Conservation (phyloP, 2,888 invertebrate species). For the Coremacera marginata region DNA sequence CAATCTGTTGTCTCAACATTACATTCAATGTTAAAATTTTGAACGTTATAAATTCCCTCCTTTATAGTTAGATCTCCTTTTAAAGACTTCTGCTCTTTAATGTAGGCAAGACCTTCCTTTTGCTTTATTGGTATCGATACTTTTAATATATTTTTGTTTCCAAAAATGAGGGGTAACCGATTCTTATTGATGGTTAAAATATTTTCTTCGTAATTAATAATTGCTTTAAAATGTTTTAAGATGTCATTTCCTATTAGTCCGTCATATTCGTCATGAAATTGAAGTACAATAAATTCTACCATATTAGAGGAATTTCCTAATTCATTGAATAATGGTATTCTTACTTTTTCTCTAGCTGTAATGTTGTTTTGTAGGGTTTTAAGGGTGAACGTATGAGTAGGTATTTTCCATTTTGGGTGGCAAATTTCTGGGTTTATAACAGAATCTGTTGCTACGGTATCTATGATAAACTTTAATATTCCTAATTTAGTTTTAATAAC, state of each 20-base stretch:
- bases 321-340: constrained; percentile 34
- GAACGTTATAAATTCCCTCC: neutral
- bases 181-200: constrained; percentile 5
- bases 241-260: constrained; percentile 42
- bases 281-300: constrained; percentile 34
- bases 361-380: constrained; percentile 37
- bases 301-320: constrained; percentile 28
- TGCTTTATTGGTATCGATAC: neutral
- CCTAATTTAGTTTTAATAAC: constrained; percentile 22
- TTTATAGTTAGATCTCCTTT: too few relatives aligned
- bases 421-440: constrained; percentile 40
- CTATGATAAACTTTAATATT: constrained; percentile 25
- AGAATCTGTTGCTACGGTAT: constrained; percentile 30
- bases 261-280: constrained; percentile 42
- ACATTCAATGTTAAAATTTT: neutral
- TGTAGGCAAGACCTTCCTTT: neutral
- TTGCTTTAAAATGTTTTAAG: constrained; percentile 33
- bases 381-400: neutral
- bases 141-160: neutral
- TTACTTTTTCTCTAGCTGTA: constrained; percentile 27
- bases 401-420: constrained; percentile 32
- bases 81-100: too few relatives aligned
- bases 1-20: neutral
- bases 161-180: constrained; percentile 14
- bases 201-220: constrained; percentile 32